These are phyloP conservation scores for Pluvianellus socialis DNA, from an alignment of 2,113 vertebrate species.

Conservation along the genomic window DNA sequence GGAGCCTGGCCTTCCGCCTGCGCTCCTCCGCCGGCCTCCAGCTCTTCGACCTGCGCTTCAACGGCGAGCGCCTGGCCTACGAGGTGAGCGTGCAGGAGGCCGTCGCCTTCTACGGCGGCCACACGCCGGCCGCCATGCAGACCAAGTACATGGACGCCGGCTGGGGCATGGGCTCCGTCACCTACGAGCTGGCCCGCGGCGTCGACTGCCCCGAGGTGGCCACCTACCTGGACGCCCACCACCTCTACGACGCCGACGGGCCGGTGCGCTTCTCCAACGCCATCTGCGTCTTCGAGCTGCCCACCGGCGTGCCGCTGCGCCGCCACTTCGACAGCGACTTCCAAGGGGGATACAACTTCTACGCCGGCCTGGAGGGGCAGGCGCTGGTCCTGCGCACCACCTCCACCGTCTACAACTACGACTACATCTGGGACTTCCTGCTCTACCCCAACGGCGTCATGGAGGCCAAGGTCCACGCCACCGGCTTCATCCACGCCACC, in stretches of 20 bases:
- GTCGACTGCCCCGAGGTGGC: slow-evolving; percentile 88
- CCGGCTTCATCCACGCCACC: slow-evolving; percentile 87
- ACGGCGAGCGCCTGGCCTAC: slow-evolving; percentile 84
- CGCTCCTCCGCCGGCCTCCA: slow-evolving; percentile 86
- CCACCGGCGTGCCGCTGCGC: slow-evolving; percentile 81
- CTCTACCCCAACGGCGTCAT: slow-evolving; percentile 90
- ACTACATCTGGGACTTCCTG: slow-evolving; percentile 93
- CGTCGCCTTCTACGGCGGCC: slow-evolving; percentile 85
- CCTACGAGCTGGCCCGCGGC: slow-evolving; percentile 83
- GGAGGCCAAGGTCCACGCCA: slow-evolving; percentile 88
- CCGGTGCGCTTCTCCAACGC: slow-evolving; percentile 76
- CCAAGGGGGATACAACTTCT: slow-evolving; percentile 84
- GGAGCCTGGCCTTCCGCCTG: slow-evolving; percentile 87
- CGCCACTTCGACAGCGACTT: slow-evolving; percentile 87
- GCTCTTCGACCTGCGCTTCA: slow-evolving; percentile 85
- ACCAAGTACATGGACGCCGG: slow-evolving; percentile 88
- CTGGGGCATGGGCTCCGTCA: slow-evolving; percentile 85
- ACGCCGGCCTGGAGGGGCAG: slow-evolving; percentile 81
- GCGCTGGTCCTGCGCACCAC: slow-evolving; percentile 87
- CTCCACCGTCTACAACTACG: slow-evolving; percentile 93
- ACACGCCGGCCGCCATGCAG: slow-evolving; percentile 88
- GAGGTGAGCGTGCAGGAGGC: slow-evolving; percentile 92
- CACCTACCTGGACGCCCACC: slow-evolving; percentile 82
- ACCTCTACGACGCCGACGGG: slow-evolving; percentile 82
- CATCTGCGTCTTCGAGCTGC: slow-evolving; percentile 91